These are phyloP conservation scores for Coreoperca whiteheadi DNA, from an alignment of 2,113 vertebrate genomes.

Conservation along the genomic window DNA sequence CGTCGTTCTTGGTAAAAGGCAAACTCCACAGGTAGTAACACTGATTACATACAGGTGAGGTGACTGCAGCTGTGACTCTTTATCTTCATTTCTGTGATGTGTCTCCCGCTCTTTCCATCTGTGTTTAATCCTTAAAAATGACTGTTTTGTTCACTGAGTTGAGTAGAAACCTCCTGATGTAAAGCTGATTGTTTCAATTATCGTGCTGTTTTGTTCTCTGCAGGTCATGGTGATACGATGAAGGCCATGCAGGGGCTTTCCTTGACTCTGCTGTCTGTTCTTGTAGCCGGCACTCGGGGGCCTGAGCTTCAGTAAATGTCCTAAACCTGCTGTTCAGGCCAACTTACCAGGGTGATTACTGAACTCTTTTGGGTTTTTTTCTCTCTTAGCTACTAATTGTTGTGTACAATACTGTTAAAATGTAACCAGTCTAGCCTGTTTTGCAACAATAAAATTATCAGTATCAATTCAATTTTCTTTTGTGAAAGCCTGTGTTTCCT, in stretches of 20 bases:
- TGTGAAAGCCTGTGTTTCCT: conserved; percentile 22
- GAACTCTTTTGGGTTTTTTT: too few species aligned
- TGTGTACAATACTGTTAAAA: background rate
- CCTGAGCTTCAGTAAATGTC: conserved; percentile 63
- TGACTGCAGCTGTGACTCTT: too few species aligned
- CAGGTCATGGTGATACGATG: conserved; percentile 68
- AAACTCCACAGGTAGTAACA: too few species aligned
- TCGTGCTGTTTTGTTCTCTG: conserved; percentile 23
- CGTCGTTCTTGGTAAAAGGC: too few species aligned
- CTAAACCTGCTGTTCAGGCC: conserved; percentile 68
- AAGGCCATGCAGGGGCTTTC: conserved; percentile 66
- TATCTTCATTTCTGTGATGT: too few species aligned
- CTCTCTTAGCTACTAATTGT: background rate
- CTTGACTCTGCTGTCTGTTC: conserved; percentile 70
- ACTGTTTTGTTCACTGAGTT: background rate
- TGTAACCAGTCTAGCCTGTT: background rate
- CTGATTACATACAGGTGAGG: too few species aligned
- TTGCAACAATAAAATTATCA: background rate
- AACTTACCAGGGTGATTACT: conserved; percentile 69
- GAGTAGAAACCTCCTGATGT: background rate
- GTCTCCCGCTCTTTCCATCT: background rate
- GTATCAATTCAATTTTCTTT: background rate
- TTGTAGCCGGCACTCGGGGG: conserved; percentile 63
- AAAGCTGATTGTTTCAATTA: background rate
- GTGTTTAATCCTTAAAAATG: background rate